Conservation (phyloP, 2,888 invertebrate species). For the Meghimatium bilineatum region DNA sequence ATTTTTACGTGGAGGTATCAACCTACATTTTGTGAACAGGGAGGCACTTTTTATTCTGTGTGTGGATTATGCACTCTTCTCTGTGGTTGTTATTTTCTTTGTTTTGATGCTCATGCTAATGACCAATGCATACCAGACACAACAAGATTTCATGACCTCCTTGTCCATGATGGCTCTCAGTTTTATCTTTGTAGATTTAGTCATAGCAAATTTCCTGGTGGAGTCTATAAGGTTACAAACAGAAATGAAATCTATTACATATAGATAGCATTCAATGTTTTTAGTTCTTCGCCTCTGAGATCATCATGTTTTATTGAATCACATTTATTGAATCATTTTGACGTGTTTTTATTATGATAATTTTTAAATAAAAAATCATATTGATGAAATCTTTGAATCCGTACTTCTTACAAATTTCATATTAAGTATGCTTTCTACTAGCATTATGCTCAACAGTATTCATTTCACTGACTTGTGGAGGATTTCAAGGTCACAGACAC, state of each 20-base stretch:
- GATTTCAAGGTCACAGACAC: too few species aligned
- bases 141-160: conserved; percentile 59
- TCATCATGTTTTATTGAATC: conserved; percentile 58
- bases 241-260: conserved; percentile 60
- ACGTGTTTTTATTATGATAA: too few species aligned
- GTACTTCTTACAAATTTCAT: too few species aligned
- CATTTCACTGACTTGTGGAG: too few species aligned
- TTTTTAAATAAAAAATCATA: too few species aligned
- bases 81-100: conserved; percentile 62
- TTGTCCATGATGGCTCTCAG: conserved; percentile 68
- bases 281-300: conserved; percentile 72
- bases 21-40: conserved; percentile 58
- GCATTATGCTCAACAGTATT: too few species aligned
- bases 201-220: conserved; percentile 72
- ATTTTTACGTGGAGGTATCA: conserved; percentile 35
- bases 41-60: conserved; percentile 72
- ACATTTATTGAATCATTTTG: background rate
- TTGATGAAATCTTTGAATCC: too few species aligned
- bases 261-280: conserved; percentile 57
- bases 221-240: conserved; percentile 69
- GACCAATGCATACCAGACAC: conserved; percentile 59
- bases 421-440: too few species aligned
- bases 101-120: conserved; percentile 67
- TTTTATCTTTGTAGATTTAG: conserved; percentile 70
- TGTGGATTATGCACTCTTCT: conserved; percentile 74